phyloP scores from a whole-genome alignment of 2,797 vertebrate species.

The Rhadinocentrus ornatus region DNA sequence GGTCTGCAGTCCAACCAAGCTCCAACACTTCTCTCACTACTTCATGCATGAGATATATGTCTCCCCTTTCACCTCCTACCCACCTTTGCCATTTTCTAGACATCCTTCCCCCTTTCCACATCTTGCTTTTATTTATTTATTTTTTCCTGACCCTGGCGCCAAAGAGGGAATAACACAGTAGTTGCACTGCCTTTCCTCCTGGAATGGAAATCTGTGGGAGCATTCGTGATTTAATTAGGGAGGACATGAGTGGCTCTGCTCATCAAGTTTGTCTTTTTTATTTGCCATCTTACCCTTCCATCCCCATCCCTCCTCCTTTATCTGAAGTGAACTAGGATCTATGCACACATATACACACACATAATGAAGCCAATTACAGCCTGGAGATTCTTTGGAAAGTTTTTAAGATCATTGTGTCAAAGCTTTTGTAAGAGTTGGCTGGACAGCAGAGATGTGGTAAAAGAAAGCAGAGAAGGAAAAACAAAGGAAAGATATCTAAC shows the following conservation, averaged over 20 bases:
- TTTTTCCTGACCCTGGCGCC: constrained; percentile 69
- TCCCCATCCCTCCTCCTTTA: constrained; percentile 33
- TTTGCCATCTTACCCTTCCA: constrained; percentile 52
- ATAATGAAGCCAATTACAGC: constrained; percentile 43
- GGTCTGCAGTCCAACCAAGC: constrained; percentile 38
- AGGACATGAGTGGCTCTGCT: constrained; percentile 80
- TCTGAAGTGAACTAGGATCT: constrained; percentile 27
- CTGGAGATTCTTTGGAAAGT: constrained; percentile 50
- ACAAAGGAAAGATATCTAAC: constrained; percentile 66
- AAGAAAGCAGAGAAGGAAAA: constrained; percentile 36
- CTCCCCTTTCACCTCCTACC: constrained; percentile 34
- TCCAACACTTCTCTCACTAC: constrained; percentile 25
- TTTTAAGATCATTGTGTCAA: constrained; percentile 66
- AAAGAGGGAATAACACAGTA: constrained; percentile 54
- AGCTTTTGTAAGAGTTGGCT: constrained; percentile 57
- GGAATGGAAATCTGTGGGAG: constrained; percentile 67
- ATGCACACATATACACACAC: constrained; percentile 26
- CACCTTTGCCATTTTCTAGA: constrained; percentile 31
- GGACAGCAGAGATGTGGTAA: constrained; percentile 37
- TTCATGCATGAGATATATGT: constrained; percentile 57
- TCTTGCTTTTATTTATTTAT: constrained; percentile 27
- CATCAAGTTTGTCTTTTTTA: constrained; percentile 78
- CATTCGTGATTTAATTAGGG: constrained; percentile 78
- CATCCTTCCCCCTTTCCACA: constrained; percentile 21
- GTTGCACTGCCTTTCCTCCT: constrained; percentile 43